Base-by-base conservation (phyloP, 64 coral and sea anemone species). In the Hydrozoanthus tunicans region DNA sequence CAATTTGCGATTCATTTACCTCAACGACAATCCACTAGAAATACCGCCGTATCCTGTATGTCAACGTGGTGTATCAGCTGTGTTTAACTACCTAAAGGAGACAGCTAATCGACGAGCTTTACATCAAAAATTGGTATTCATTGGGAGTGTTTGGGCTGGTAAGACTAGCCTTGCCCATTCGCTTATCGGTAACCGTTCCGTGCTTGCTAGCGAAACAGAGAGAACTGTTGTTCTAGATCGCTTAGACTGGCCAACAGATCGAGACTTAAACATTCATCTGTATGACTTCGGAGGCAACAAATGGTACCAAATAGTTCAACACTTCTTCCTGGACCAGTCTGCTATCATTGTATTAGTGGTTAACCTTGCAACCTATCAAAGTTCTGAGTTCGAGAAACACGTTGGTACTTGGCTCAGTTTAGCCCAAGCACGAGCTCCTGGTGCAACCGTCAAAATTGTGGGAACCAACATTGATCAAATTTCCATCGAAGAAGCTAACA, bases 261-360 rank as follows among this genome's bases (percentile, higher is more conserved):
- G 14, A 51, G 83, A 86, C 75, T 56, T 93, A 73, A 79, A 85
- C 24, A 77, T 93, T 6, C 91, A 93, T 25, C 12, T 93, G 25
- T 93, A 93, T 79, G 91, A 93, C 62, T 93, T 93, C 70, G 82
- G 91, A 14, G 91, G 91, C 17, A 62, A 77, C 14, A 78, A 53
- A 4, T 79, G 73, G 51, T 93, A 93, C 54, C 71, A 86, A 26
- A 51, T 93, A 7, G 91, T 86, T 7, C 91, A 93, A 56, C 91
- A 85, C 5, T 93, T 93, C 59, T 93, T 93, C 55, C 70, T 86
- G 6, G 91, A 93, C 72, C 78, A 79, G 56, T 77, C 63, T 43
- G 73, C 91, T 9, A 93, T 93, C 52, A 77, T 93, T 66, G 75
- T 93, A 17, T 74, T 93, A 3, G 82, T 93, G 51, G 74, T 93